Base-by-base conservation (phyloP, 2,888 invertebrate species). In the Heliconius cydno region DNA sequence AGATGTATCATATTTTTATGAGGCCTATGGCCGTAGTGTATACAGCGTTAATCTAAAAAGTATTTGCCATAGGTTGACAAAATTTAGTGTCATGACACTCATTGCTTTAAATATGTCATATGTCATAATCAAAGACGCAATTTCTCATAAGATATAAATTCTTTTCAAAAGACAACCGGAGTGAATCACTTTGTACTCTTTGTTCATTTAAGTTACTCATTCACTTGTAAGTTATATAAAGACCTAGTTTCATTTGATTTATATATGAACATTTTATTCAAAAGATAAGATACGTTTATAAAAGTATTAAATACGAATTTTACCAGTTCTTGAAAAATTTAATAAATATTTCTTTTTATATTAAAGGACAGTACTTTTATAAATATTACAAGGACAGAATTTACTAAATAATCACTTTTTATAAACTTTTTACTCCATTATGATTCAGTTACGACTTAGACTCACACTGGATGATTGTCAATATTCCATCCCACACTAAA, bases 151-250 rank as follows among this genome's bases (percentile, higher is more conserved):
- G 13, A 68, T n/a, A 38, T 12, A 12, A 12, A 38, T 41, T 68
- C n/a, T n/a, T 2, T 3, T 22, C 22, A 34, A 67, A 13, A 38
- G 9, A n/a, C 41, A 68, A 41, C 38, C 41, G 41, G 68, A 38
- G 22, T 34, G 68, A 68, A 68, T 68, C 68, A 68, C 38, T 68
- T 68, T 67, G 19, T 34, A 41, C n/a, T 68, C 68, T 68, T 68
- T 68, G 68, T 68, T 68, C 38, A 13, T 38, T 68, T 38, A 67
- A 67, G 19, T 67, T 68, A 38, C 22, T 67, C 67, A 66, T 2
- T 9, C 66, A 34, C 22, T 34, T 34, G 67, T 25, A 25, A 6
- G 65, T 25, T 41, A 41, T 41, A 68, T 68, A 13, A 12, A n/a
- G 68, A 13, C 68, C 38, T 5, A n/a, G 38, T 38, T 68, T 68